Evolutionary conservation across 2,888 invertebrate genomes (phyloP).

Genomic region (Acholoe squamosa): DNA sequence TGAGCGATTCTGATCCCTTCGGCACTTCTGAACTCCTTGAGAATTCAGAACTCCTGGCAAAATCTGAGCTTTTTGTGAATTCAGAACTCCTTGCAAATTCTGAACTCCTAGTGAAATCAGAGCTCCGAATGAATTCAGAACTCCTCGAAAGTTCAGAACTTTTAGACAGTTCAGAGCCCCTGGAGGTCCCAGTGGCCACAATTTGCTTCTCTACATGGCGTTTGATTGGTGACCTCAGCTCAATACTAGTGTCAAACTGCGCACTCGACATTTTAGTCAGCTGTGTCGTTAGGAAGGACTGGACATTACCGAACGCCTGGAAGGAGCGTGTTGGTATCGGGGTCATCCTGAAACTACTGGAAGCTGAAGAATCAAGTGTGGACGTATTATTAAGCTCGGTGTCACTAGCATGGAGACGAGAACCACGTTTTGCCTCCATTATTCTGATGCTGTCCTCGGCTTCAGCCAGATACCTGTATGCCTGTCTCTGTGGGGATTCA

Average conservation of each 20-base stretch:
- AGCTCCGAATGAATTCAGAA: too few relatives aligned
- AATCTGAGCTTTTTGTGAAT: too few relatives aligned
- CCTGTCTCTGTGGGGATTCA: conserved; percentile 76
- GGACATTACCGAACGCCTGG: conserved; percentile 13
- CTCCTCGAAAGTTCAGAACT: too few relatives aligned
- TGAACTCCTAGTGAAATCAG: too few relatives aligned
- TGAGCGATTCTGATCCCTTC: too few relatives aligned
- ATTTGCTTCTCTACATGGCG: conserved; percentile 2
- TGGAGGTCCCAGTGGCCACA: neutral
- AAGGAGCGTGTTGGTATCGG: conserved; percentile 35
- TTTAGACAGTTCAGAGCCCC: neutral
- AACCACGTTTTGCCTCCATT: neutral
- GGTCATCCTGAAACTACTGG: conserved; percentile 5
- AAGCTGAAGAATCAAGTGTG: neutral
- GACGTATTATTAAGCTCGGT: neutral
- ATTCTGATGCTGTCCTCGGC: conserved; percentile 71
- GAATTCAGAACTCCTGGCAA: too few relatives aligned
- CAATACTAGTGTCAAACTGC: conserved; percentile 77
- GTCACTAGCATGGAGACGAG: conserved; percentile 32
- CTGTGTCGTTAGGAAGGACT: conserved; percentile 73
- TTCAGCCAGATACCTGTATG: conserved; percentile 75
- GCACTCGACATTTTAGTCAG: conserved; percentile 75
- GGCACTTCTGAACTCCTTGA: too few relatives aligned
- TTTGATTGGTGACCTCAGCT: conserved; percentile 74
- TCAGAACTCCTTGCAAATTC: too few relatives aligned